A percentile compares a stretch with the other conserved stretches of the same genome.
Evolutionary conservation across 2,888 invertebrate species (phyloP).

Genomic region (Sussaba pulchella): DNA sequence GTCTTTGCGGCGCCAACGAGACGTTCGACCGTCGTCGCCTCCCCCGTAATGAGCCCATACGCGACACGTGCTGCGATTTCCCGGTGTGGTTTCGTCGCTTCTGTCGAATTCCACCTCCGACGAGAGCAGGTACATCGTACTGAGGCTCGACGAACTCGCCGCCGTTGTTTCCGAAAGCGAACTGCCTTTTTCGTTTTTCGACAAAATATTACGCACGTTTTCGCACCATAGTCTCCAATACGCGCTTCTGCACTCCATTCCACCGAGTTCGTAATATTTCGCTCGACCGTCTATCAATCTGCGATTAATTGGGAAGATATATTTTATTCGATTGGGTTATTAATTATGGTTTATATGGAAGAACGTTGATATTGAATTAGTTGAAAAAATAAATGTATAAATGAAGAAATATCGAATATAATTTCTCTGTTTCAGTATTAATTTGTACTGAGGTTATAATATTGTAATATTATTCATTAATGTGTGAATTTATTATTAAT

Average conservation of each 20-base stretch:
- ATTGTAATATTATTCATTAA: too few species aligned
- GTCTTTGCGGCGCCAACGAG: constrained; percentile 86
- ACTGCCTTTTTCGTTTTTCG: constrained; percentile 83
- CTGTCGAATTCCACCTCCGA: constrained; percentile 77
- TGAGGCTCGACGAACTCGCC: constrained; percentile 84
- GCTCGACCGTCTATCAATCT: constrained; percentile 81
- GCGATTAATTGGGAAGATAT: not conserved
- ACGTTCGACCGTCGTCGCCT: constrained; percentile 71
- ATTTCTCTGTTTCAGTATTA: too few species aligned
- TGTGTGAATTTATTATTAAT: too few species aligned
- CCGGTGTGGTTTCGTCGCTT: constrained; percentile 71
- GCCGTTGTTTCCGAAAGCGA: constrained; percentile 86
- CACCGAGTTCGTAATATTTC: constrained; percentile 89
- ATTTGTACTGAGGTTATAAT: too few species aligned
- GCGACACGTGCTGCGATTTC: constrained; percentile 60
- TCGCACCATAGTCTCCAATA: constrained; percentile 88
- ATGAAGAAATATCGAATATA: too few species aligned
- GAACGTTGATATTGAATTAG: too few species aligned
- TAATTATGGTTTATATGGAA: too few species aligned
- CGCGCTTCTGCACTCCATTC: constrained; percentile 86
- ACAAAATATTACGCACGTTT: constrained; percentile 84
- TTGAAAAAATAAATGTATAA: too few species aligned
- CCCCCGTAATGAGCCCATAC: constrained; percentile 77
- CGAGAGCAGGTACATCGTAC: constrained; percentile 84
- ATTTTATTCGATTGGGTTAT: too few species aligned